A percentile compares a stretch with the other conserved stretches of the same genome.
Evolutionary conservation across 2,113 vertebrate species (phyloP).

Genomic region (Cebidichthys violaceus): DNA sequence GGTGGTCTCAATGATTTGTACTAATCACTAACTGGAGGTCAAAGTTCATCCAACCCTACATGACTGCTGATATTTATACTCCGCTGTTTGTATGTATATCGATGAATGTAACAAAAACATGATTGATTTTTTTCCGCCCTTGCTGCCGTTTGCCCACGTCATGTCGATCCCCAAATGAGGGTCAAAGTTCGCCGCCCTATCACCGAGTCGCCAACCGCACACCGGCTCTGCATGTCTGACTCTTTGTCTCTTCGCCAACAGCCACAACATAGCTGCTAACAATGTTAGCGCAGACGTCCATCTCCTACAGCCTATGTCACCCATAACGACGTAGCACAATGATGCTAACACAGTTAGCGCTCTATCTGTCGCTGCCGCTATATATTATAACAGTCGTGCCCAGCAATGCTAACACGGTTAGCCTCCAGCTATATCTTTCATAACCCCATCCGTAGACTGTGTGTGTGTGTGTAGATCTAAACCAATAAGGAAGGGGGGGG

Average conservation of each 20-base stretch:
- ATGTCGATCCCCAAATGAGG: neutral
- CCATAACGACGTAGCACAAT: neutral
- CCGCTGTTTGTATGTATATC: constrained; percentile 23
- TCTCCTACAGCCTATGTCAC: neutral
- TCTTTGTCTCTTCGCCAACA: neutral
- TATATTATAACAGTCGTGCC: neutral
- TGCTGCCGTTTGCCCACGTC: neutral
- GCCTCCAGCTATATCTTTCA: constrained; percentile 39
- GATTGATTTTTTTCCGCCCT: constrained; percentile 24
- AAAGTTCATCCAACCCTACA: constrained; percentile 30
- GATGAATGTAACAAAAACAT: constrained; percentile 33
- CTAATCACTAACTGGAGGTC: constrained; percentile 35
- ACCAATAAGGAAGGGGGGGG: constrained; percentile 56
- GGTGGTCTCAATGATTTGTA: constrained; percentile 33
- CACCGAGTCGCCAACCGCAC: neutral
- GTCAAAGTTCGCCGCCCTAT: constrained; percentile 28
- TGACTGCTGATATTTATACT: constrained; percentile 38
- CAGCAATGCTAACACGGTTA: constrained; percentile 53
- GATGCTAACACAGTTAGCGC: constrained; percentile 34
- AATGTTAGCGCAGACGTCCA: neutral
- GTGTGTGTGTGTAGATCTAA: constrained; percentile 43
- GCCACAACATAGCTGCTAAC: constrained; percentile 10
- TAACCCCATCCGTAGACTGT: constrained; percentile 8
- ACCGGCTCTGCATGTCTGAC: constrained; percentile 11
- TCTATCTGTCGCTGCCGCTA: constrained; percentile 11